These are phyloP conservation scores for Montipora sp. DNA, from an alignment of 64 coral and sea anemone species.

Conservation along the genomic window DNA sequence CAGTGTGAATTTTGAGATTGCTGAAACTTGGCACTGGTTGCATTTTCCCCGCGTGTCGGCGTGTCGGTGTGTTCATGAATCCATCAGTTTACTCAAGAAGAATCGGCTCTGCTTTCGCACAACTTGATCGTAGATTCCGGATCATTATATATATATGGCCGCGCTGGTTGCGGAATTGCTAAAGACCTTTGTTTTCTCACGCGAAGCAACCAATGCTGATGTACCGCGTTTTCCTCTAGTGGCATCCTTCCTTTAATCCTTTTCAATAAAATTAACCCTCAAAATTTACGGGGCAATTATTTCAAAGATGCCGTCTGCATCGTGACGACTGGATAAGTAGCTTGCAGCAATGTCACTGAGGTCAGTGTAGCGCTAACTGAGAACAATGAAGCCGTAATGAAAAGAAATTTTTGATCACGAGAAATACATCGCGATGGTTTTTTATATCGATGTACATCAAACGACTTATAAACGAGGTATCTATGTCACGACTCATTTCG, in stretches of 20 bases:
- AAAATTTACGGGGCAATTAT: no score
- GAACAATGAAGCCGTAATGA: no score
- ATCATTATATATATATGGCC: background rate
- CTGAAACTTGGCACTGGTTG: background rate
- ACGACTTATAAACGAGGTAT: no score
- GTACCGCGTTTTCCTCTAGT: background rate
- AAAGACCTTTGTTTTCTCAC: conserved; percentile 10
- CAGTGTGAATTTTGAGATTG: conserved; percentile 16
- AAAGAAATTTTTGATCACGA: no score
- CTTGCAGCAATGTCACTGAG: no score
- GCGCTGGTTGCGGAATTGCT: background rate
- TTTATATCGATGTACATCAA: no score
- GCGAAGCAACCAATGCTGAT: background rate
- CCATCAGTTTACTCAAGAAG: background rate
- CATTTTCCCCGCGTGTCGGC: conserved; percentile 2
- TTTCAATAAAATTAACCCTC: background rate
- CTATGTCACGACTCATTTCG: no score
- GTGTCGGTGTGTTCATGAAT: background rate
- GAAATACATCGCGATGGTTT: no score
- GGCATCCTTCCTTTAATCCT: background rate
- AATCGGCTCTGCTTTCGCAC: background rate
- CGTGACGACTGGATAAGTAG: background rate
- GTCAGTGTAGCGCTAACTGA: no score
- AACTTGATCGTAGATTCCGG: conserved; percentile 21
- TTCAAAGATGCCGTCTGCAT: no score